phyloP scores from a whole-genome alignment of 2,797 vertebrate genomes.

The Geotrypetes seraphini region DNA sequence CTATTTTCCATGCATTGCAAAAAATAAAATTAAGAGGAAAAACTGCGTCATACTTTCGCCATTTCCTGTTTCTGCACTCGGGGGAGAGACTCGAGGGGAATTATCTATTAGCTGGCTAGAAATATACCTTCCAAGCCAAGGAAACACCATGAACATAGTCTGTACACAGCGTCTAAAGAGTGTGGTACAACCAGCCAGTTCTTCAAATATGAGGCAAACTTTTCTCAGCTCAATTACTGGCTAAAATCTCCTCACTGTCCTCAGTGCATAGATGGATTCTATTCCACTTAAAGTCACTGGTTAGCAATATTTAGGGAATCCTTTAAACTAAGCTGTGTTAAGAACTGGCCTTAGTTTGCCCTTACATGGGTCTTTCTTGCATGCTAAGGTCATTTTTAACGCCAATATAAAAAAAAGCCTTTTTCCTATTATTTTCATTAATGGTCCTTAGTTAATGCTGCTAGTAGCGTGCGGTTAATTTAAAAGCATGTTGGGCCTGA shows the following conservation, averaged over 20 bases:
- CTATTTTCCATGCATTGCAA: constrained; percentile 34
- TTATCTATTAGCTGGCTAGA: constrained; percentile 68
- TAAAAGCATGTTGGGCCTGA: too few relatives aligned
- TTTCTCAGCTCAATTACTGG: constrained; percentile 28
- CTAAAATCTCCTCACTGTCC: constrained; percentile 27
- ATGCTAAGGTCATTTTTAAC: too few relatives aligned
- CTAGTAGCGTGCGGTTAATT: too few relatives aligned
- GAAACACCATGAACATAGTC: constrained; percentile 62
- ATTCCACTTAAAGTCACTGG: constrained; percentile 33
- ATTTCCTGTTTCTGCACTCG: constrained; percentile 68
- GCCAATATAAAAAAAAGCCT: too few relatives aligned
- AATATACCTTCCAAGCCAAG: constrained; percentile 54
- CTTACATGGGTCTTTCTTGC: too few relatives aligned
- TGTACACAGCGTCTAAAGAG: constrained; percentile 33
- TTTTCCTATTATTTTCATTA: too few relatives aligned
- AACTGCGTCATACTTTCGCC: constrained; percentile 70
- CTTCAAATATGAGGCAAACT: constrained; percentile 41
- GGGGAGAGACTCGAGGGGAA: constrained; percentile 37
- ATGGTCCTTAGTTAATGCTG: too few relatives aligned
- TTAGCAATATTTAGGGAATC: background rate
- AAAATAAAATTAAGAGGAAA: constrained; percentile 41
- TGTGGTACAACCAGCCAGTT: constrained; percentile 24
- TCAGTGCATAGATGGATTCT: constrained; percentile 26
- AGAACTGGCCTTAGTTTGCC: too few relatives aligned
- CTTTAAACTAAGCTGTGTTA: too few relatives aligned